Percentiles rank a stretch among this genome's conserved stretches.
These are phyloP conservation scores for Vultur gryphus DNA, from an alignment of 2,797 vertebrate species.

Conservation along the genomic window DNA sequence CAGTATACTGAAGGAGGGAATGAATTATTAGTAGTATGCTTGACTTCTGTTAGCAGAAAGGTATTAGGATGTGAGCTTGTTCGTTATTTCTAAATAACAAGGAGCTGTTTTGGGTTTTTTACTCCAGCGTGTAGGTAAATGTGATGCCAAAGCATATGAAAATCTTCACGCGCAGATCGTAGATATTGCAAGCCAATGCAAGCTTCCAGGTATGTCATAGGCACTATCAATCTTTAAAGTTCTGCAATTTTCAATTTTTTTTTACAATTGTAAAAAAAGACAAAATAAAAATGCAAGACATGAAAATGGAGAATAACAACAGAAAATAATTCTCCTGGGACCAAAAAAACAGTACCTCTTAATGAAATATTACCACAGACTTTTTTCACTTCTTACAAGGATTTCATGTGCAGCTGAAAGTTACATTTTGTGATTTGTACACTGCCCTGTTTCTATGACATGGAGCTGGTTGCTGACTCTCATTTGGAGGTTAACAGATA, in stretches of 20 bases:
- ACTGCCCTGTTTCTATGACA: background rate
- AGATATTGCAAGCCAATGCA: constrained; percentile 10
- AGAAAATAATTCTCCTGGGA: background rate
- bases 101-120: background rate
- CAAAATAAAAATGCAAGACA: background rate
- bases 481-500: background rate
- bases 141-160: constrained; percentile 16
- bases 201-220: constrained; percentile 40
- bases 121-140: constrained; percentile 53
- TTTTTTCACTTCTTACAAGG: background rate
- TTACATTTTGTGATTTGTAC: background rate
- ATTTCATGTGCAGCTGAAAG: background rate
- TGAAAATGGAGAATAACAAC: background rate
- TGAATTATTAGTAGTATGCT: background rate
- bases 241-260: background rate
- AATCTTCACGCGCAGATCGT: background rate
- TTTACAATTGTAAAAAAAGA: background rate
- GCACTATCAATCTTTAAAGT: background rate
- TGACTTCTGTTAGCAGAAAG: background rate
- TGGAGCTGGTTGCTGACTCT: background rate
- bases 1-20: background rate
- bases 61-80: background rate
- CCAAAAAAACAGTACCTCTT: background rate
- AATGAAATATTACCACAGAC: background rate
- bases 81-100: background rate